Conservation (phyloP, 2,113 vertebrate species). For the Mastomys coucha region DNA sequence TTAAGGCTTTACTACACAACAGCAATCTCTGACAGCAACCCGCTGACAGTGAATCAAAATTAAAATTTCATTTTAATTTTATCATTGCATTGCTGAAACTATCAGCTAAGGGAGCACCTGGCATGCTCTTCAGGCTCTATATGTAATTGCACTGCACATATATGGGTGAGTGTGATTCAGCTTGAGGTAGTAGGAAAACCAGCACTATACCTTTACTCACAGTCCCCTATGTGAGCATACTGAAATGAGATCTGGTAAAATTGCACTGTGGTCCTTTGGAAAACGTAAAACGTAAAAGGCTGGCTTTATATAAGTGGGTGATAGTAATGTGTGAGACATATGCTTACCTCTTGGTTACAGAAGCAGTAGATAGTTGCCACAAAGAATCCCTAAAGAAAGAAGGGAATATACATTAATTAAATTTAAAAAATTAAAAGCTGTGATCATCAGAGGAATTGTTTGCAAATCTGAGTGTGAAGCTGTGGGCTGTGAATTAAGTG, state of each 20-base stretch:
- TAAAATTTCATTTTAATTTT: background rate
- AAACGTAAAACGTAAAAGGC: background rate
- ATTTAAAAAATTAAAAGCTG: background rate
- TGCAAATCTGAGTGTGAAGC: background rate
- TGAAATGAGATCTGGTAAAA: background rate
- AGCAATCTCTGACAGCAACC: background rate
- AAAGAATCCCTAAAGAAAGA: conserved; percentile 92
- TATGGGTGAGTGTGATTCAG: background rate
- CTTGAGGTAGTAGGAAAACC: background rate
- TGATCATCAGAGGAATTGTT: background rate
- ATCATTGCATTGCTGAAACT: background rate
- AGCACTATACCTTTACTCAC: background rate
- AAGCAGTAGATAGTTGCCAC: conserved; percentile 99
- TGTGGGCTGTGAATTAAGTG: background rate
- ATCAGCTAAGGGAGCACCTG: background rate
- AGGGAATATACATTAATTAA: conserved; percentile 21
- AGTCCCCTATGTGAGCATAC: background rate
- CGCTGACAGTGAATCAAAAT: background rate
- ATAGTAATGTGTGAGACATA: background rate
- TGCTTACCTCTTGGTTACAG: conserved; percentile 97
- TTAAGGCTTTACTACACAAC: background rate
- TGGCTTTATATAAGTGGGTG: background rate
- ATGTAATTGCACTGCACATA: background rate
- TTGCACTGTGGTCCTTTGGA: background rate
- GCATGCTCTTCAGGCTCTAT: background rate